Conservation (phyloP, 2,113 vertebrate species). For the Cavia porcellus region DNA sequence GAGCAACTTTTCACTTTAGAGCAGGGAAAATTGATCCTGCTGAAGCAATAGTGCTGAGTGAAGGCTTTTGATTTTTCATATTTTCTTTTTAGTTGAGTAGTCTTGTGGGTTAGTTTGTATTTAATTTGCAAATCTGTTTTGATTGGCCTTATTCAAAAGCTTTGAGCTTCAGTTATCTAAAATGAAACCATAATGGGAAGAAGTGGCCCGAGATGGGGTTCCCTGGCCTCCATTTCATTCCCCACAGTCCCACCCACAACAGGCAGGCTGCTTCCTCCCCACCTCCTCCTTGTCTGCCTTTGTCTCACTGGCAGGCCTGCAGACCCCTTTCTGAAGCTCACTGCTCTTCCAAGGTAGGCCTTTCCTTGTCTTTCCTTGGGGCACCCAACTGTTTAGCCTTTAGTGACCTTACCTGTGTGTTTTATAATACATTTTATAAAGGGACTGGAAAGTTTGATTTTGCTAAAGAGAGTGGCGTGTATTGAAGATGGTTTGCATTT, state of each 20-base stretch:
- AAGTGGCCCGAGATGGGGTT: rapidly evolving
- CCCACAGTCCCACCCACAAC: rapidly evolving
- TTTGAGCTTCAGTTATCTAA: background rate
- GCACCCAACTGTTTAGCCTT: background rate
- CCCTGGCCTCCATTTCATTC: rapidly evolving
- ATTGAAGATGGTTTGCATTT: background rate
- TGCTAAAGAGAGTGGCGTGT: background rate
- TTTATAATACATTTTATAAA: background rate
- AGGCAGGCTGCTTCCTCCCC: rapidly evolving
- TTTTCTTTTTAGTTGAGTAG: background rate
- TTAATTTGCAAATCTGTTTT: background rate
- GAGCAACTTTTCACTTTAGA: background rate
- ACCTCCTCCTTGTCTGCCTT: background rate
- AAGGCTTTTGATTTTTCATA: background rate
- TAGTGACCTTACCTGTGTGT: background rate
- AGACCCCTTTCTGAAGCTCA: rapidly evolving
- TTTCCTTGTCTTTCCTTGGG: background rate
- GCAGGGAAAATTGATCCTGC: rapidly evolving
- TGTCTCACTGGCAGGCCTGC: background rate
- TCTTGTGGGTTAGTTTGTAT: background rate
- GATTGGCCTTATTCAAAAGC: background rate
- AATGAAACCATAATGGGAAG: rapidly evolving
- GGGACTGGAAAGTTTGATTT: background rate
- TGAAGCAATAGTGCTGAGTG: too few relatives aligned
- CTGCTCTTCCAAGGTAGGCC: background rate